These are phyloP conservation scores for Parauchenoglanis ngamensis DNA, from an alignment of 2,797 vertebrate species.

Conservation along the genomic window DNA sequence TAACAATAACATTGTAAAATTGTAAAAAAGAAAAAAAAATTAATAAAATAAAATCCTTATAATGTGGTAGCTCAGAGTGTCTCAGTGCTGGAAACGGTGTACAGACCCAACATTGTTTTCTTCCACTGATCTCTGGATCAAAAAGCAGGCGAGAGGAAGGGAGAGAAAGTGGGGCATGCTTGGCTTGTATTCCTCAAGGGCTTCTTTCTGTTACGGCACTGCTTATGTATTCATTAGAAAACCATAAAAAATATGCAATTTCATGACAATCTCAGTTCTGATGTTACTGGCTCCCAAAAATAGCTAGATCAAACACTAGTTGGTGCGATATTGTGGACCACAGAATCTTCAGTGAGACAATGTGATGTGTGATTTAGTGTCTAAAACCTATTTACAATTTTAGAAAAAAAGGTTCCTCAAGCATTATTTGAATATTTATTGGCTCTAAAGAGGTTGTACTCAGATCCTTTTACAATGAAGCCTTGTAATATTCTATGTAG, in stretches of 20 bases:
- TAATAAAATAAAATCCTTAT: background rate
- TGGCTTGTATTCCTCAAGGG: conserved; percentile 53
- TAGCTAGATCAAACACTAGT: conserved; percentile 29
- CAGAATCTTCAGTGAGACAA: background rate
- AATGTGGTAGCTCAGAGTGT: background rate
- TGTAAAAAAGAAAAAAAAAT: background rate
- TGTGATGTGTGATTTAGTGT: conserved; percentile 11
- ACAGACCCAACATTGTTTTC: conserved; percentile 28
- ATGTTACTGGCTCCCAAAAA: conserved; percentile 21
- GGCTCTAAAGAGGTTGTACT: background rate
- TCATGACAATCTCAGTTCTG: conserved; percentile 20
- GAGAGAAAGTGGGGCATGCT: conserved; percentile 55
- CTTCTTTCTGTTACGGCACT: conserved; percentile 46
- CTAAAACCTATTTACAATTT: background rate
- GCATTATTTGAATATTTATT: background rate
- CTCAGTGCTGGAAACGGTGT: conserved; percentile 16
- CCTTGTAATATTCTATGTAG: background rate
- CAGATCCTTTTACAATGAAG: background rate
- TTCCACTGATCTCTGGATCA: conserved; percentile 50
- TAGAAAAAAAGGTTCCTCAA: background rate
- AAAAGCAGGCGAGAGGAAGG: conserved; percentile 36
- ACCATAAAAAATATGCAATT: conserved; percentile 45
- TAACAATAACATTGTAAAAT: background rate
- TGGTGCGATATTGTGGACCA: background rate
- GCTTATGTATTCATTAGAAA: conserved; percentile 56